Evolutionary conservation across 2,888 invertebrate species (phyloP).

Genomic region (Synanthedon tipuliformis): DNA sequence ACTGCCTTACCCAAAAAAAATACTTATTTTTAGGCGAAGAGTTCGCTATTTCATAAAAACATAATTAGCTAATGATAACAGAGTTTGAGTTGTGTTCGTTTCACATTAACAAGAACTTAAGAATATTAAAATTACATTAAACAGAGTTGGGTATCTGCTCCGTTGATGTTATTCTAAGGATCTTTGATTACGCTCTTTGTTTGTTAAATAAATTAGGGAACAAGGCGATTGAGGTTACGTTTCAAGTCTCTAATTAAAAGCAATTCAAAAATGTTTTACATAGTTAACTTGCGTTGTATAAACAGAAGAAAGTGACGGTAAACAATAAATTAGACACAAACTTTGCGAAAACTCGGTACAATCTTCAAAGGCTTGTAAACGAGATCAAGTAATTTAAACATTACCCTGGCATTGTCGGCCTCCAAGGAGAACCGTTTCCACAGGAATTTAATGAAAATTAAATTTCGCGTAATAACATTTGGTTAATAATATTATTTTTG

Average conservation of each 20-base stretch:
- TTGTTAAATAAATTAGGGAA: not conserved
- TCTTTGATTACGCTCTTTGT: not conserved
- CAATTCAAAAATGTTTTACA: conserved; percentile 32
- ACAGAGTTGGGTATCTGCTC: no score
- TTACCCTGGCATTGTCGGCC: conserved; percentile 35
- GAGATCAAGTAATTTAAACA: conserved; percentile 65
- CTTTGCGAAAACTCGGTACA: conserved; percentile 57
- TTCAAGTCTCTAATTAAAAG: conserved; percentile 19
- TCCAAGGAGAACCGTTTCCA: conserved; percentile 35
- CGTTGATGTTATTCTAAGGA: not conserved
- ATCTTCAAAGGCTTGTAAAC: conserved; percentile 63
- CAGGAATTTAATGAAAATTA: conserved; percentile 34
- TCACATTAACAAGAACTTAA: no score
- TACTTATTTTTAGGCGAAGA: no score
- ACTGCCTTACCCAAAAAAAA: no score
- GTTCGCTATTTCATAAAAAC: no score
- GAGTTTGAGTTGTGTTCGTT: no score
- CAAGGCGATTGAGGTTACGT: not conserved
- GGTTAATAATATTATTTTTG: not conserved
- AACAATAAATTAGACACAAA: conserved; percentile 65
- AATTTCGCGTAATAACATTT: conserved; percentile 33
- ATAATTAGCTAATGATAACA: no score
- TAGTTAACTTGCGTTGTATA: conserved; percentile 43
- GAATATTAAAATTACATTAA: no score
- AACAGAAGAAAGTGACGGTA: conserved; percentile 53